Evolutionary conservation across 2,113 vertebrate species (phyloP), one percentile per base, ranked within the genome.

Genomic region (Menura novaehollandiae): DNA sequence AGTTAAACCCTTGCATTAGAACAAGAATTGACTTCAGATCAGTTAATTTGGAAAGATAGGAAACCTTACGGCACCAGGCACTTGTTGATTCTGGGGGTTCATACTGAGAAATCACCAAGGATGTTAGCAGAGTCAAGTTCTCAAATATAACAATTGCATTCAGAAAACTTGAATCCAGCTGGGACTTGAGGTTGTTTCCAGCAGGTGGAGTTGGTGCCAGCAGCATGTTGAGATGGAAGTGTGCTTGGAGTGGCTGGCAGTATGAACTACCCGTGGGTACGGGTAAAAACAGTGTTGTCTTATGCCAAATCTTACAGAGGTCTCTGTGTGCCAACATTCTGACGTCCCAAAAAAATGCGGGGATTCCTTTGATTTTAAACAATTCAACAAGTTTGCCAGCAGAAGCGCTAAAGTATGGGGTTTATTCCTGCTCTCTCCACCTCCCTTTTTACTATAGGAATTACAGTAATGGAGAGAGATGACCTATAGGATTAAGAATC

Each of bases 301-400:
- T 26, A 22, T 44, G 83, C 95, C 83, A 95, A 51, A 73, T 60
- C 63, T 47, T 53, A 37, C 24, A 41, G 51, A 88, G 63, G 55
- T 59, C 64, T 67, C 22, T 73, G 16, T 39, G 41, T 74, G 92
- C 76, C 86, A 78, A 18, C 59, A 46, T 93, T 93, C 77, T 78
- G 56, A 53, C 2, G 0, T 68, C 44, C 86, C 78, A 4, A 22
- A 74, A 71, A 78, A 62, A 66, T 39, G 35, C 43, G 52, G 89
- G 58, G 46, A 80, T 85, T 94, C 74, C 71, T 96, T 77, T 83
- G 43, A 10, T 69, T 91, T 95, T 73, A 88, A 93, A 90, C 85
- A 73, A 41, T 33, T 75, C 37, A 52, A 27, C 41, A 62, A 56
- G 37, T 6, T 88, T 88, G 51, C 66, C 75, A 88, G 51, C 23